Evolutionary conservation across 2,888 invertebrate genomes (phyloP), one percentile per base, ranked within the genome.

Genomic region (Tenthredo scrophulariae): DNA sequence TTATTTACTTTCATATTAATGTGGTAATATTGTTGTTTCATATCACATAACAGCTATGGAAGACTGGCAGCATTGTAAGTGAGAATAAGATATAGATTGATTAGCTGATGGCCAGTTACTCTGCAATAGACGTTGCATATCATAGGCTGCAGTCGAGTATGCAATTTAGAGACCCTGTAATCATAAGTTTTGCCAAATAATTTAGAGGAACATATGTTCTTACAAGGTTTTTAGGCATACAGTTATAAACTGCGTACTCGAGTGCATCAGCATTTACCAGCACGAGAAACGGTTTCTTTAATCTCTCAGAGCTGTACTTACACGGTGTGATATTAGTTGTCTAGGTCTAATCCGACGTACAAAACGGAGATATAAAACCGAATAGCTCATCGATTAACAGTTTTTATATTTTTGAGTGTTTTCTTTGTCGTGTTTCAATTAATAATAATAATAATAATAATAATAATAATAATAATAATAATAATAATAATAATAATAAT

Each of bases 1-100:
- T 43, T 50, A 70, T 43, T 84, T 79, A 67, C 43, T 67, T 74
- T 84, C 9, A 83, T 80, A 72, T 29, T 86, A 50, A 80, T 54
- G 80, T 75, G 40, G 40, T 62, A 18, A 85, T 87, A 85, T 87
- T 62, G 84, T 91, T 91, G 92, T 92, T 92, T 92, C 91, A 89
- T 92, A 93, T 94, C 92, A 93, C 90, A 91, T 93, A 93, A 94
- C 96, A 96, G 96, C 95, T 89, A 95, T 95, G 95, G 96, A 96
- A 94, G 95, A 95, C 88, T 96, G 96, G 96, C 96, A 95, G 93
- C 95, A 94, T 92, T 95, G 95, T 95, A 95, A 95, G 95, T 95
- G 91, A 89, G 89, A 89, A 88, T 88, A 89, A 89, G 88, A 88
- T 88, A 88, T 85, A 70, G 84, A 83, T 62, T 58, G 77, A 70